These are phyloP conservation scores for Rhopilema esculentum DNA, from an alignment of 30 jellyfish, hydroid and myxozoan species.

Conservation along the genomic window DNA sequence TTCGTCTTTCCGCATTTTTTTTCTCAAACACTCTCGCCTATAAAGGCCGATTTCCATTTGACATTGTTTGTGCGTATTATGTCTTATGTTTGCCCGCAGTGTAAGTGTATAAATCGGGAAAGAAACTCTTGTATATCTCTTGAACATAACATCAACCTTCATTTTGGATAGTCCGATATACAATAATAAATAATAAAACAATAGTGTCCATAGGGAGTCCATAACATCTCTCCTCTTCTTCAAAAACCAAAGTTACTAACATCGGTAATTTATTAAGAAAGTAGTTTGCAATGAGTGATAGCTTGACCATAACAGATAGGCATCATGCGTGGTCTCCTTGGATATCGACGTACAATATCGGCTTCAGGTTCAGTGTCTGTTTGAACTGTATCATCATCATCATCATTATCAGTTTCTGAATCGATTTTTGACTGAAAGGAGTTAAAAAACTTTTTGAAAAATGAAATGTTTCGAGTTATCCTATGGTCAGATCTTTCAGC, in stretches of 20 bases:
- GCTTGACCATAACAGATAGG: slow-evolving; percentile 44
- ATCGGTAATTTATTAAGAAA: slow-evolving; percentile 14
- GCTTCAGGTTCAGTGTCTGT: slow-evolving; percentile 10
- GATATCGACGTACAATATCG: slow-evolving; percentile 7
- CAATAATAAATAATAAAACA: not conserved
- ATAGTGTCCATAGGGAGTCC: not conserved
- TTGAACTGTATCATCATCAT: slow-evolving; percentile 8
- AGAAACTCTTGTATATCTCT: not conserved
- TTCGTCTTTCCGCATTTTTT: no score
- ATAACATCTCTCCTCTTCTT: not conserved
- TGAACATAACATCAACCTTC: not conserved
- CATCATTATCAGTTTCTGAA: slow-evolving; percentile 25
- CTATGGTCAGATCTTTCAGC: slow-evolving; percentile 62
- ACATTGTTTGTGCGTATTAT: not conserved
- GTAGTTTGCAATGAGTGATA: slow-evolving; percentile 9
- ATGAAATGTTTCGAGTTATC: slow-evolving; percentile 43
- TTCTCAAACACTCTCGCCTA: no score
- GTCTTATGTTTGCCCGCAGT: not conserved
- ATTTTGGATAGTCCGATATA: not conserved
- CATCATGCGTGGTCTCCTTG: slow-evolving; percentile 33
- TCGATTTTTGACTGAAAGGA: slow-evolving; percentile 28
- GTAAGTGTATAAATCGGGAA: not conserved
- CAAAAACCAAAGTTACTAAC: slow-evolving; percentile 12
- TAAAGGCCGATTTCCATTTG: no score
- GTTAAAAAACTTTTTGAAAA: slow-evolving; percentile 32